Percentiles rank a stretch among this genome's conserved stretches.
Evolutionary conservation across 2,797 vertebrate genomes (phyloP).

Genomic region (Bufotes viridis): DNA sequence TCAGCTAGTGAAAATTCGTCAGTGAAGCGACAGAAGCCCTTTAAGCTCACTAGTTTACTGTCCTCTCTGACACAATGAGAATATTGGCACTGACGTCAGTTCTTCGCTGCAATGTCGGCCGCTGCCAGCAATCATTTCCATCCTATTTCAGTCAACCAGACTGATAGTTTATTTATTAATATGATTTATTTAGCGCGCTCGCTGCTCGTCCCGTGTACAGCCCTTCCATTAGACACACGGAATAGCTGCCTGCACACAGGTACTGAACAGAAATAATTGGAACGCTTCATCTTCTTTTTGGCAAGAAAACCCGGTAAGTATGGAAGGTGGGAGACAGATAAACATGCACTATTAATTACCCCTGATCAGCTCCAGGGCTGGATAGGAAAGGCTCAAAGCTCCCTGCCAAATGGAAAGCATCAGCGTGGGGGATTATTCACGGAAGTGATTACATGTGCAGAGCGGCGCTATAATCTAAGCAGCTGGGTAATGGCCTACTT

Average conservation of each 20-base stretch:
- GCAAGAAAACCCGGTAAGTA: neutral
- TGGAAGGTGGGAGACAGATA: constrained; percentile 9
- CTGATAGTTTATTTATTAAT: constrained; percentile 20
- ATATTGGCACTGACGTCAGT: neutral
- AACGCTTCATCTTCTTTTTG: constrained; percentile 5
- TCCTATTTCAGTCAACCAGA: neutral
- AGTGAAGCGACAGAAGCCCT: too few relatives aligned
- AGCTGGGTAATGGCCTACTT: neutral
- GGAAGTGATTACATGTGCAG: neutral
- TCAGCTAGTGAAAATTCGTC: too few relatives aligned
- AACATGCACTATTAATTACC: constrained; percentile 1
- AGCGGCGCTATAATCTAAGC: neutral
- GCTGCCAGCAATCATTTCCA: constrained; percentile 7
- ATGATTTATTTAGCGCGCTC: constrained; percentile 12
- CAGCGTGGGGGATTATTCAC: neutral
- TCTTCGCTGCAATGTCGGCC: neutral
- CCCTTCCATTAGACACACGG: neutral
- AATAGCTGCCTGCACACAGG: neutral
- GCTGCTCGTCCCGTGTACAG: neutral
- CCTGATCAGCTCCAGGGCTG: neutral
- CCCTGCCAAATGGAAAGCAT: neutral
- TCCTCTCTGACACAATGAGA: neutral
- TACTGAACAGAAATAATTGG: constrained; percentile 6
- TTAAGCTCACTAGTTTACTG: neutral
- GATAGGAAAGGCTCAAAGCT: neutral